Base-by-base conservation (phyloP, 1,140 invertebrate genomes). In the Lamellibrachia luymesi region DNA sequence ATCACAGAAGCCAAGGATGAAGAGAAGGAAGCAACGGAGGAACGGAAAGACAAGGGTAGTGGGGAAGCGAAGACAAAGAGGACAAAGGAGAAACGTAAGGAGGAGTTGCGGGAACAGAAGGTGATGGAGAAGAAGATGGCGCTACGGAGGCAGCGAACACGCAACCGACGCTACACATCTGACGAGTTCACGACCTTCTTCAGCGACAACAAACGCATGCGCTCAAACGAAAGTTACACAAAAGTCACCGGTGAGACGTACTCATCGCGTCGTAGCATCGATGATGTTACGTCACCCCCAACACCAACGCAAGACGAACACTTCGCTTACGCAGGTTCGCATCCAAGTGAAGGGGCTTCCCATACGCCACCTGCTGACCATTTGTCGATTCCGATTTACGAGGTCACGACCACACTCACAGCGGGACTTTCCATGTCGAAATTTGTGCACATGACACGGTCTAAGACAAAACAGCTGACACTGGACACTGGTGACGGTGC, bases 101-200 rank as follows among this genome's bases (percentile, higher is more conserved):
- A 95, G 94, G 95, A 96, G 92, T 94, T 96, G 0, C 94, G 94
- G 51, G 95, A 96, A 93, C 95, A 96, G 92, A 96, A 96, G 94
- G 95, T 96, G 0, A 94, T 95, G 94, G 95, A 95, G 93, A 95
- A 95, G 92, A 95, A 94, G 52, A 94, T 94, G 50, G 95, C 95
- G n/a, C 93, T 96, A 13, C 92, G 96, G 38, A 92, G 96, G 25
- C 95, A 96, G 92, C 94, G 95, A 91, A 96, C 95, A 0, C 94
- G 96, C 52, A 95, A 95, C 93, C 95, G 94, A 92, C 94, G 95
- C n/a, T 96, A 96, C 93, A 94, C 95, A 13, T 96, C 96, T 8
- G 96, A 96, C 91, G 96, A 96, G 92, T 96, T 96, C 93, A 95
- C 95, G n/a, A 96, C 96, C 1, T 95, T 96, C 50, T 96, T 96